Conservation (phyloP, 2,797 vertebrate species). For the Sardinella longiceps region DNA sequence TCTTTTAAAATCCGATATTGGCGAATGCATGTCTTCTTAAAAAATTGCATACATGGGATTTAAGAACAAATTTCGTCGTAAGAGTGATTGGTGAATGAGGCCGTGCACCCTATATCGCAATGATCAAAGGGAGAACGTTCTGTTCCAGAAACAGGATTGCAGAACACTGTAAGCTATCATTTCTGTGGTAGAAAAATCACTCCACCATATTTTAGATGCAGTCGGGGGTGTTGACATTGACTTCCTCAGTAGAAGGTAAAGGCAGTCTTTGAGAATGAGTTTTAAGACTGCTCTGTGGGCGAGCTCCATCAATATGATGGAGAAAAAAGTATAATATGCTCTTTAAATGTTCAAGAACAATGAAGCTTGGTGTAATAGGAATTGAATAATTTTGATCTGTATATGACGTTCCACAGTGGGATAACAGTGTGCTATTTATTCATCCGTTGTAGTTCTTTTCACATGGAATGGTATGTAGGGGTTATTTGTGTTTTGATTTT, state of each 20-base stretch:
- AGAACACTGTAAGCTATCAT: background rate
- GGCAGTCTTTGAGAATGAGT: background rate
- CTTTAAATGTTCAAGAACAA: background rate
- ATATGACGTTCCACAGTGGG: slow-evolving; percentile 54
- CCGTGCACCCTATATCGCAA: background rate
- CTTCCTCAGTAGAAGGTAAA: background rate
- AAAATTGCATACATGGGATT: too few species aligned
- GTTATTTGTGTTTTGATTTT: background rate
- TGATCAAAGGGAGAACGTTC: background rate
- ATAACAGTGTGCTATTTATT: slow-evolving; percentile 64
- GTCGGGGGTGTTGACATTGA: background rate
- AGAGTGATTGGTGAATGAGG: too few species aligned
- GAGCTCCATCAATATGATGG: background rate
- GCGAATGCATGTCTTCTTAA: too few species aligned
- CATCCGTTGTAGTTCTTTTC: slow-evolving; percentile 55
- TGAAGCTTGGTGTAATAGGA: slow-evolving; percentile 18
- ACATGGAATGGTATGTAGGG: slow-evolving; percentile 23
- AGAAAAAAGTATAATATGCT: background rate
- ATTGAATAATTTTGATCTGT: slow-evolving; percentile 55
- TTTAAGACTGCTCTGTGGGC: background rate
- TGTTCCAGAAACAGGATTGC: background rate
- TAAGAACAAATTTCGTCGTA: too few species aligned
- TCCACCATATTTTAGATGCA: background rate
- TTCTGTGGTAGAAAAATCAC: slow-evolving; percentile 2
- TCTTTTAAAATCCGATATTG: too few species aligned